These are phyloP conservation scores for Condylura cristata DNA, from an alignment of 2,113 vertebrate genomes.

Conservation along the genomic window DNA sequence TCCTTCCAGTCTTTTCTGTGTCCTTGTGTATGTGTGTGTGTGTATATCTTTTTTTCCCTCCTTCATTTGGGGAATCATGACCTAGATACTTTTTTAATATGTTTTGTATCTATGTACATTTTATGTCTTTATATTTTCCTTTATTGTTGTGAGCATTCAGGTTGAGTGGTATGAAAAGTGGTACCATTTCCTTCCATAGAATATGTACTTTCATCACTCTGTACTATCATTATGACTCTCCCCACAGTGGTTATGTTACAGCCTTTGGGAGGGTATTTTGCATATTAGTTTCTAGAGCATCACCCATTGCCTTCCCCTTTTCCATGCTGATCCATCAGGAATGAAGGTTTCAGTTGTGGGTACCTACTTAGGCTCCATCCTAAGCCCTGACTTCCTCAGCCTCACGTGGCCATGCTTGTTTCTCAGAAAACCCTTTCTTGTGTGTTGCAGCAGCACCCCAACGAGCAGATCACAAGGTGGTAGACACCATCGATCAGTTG, in stretches of 20 bases:
- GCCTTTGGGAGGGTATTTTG: not conserved
- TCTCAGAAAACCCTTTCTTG: constrained; percentile 2
- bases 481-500: constrained; percentile 84
- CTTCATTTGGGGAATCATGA: not conserved
- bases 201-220: not conserved
- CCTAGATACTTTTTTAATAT: not conserved
- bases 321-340: not conserved
- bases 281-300: not conserved
- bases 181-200: not conserved
- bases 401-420: not conserved
- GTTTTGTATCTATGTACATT: not conserved
- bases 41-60: not conserved
- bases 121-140: not conserved
- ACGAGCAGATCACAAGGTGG: constrained; percentile 81
- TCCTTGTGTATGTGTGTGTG: not conserved
- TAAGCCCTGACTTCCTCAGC: not conserved
- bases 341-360: not conserved
- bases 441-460: constrained; percentile 68
- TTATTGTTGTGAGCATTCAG: not conserved
- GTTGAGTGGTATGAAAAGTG: not conserved
- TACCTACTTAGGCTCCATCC: not conserved
- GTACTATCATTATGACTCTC: not conserved
- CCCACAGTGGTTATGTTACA: not conserved
- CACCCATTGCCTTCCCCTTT: not conserved
- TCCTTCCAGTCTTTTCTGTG: not conserved